Evolutionary conservation across 1,140 invertebrate species (phyloP).

Genomic region (Maniola jurtina): DNA sequence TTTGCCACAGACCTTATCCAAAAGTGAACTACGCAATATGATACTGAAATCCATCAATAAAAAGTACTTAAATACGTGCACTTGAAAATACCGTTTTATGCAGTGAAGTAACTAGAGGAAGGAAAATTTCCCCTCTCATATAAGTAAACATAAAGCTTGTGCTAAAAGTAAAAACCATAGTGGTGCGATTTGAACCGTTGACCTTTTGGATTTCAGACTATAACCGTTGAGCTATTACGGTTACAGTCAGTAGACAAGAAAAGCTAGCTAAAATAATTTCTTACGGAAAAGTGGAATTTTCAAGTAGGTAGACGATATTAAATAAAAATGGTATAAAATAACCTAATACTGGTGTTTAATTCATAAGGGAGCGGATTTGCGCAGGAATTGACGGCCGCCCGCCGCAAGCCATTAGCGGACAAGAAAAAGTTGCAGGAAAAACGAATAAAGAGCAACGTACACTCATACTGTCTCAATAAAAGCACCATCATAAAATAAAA

Average conservation of each 20-base stretch:
- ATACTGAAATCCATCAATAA: too few species aligned
- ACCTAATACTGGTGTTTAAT: slow-evolving; percentile 33
- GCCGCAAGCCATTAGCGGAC: slow-evolving; percentile 55
- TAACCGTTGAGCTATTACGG: neutral
- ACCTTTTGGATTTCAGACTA: too few species aligned
- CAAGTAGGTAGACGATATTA: slow-evolving; percentile 26
- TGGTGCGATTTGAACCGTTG: too few species aligned
- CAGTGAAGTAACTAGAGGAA: too few species aligned
- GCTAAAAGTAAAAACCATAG: too few species aligned
- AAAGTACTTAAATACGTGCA: too few species aligned
- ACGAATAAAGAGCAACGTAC: slow-evolving; percentile 36
- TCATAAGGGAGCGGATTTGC: slow-evolving; percentile 38
- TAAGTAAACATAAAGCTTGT: too few species aligned
- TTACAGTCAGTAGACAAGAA: neutral
- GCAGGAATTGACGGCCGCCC: slow-evolving; percentile 48
- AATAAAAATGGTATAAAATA: slow-evolving; percentile 33
- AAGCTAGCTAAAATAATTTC: slow-evolving; percentile 1
- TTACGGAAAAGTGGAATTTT: slow-evolving; percentile 5
- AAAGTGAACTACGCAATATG: too few species aligned
- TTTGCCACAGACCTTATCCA: too few species aligned
- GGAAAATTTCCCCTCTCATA: too few species aligned
- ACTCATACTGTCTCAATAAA: slow-evolving; percentile 25
- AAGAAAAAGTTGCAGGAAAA: slow-evolving; percentile 57
- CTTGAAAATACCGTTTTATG: too few species aligned
- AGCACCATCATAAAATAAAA: too few species aligned